Conservation (phyloP, 2,113 vertebrate species). For the Peromyscus maniculatus region DNA sequence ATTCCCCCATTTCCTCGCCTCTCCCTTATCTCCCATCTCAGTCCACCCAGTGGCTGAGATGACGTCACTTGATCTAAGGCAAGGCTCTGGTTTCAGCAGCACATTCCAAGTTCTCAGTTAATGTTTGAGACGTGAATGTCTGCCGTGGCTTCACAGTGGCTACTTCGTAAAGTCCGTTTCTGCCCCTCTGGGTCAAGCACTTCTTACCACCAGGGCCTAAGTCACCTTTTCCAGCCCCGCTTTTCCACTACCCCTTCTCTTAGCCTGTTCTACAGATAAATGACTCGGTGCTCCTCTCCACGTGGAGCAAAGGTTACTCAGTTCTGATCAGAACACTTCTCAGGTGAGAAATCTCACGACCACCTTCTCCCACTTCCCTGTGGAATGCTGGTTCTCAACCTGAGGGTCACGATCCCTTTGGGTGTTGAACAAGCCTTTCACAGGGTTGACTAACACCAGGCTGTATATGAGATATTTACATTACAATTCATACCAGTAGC, state of each 20-base stretch:
- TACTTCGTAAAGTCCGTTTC: not conserved
- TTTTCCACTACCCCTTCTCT: rapidly evolving
- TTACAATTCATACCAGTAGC: not conserved
- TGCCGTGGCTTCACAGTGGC: not conserved
- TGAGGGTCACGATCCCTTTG: not conserved
- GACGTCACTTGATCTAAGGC: not conserved
- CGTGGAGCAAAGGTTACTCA: not conserved
- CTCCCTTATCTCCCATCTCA: not conserved
- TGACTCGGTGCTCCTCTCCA: not conserved
- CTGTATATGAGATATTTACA: not conserved
- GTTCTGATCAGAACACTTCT: not conserved
- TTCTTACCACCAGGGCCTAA: not conserved
- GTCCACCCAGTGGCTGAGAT: not conserved
- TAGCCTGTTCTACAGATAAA: not conserved
- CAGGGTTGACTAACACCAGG: not conserved
- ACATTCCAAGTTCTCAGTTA: not conserved
- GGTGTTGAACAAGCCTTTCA: not conserved
- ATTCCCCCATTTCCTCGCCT: not conserved
- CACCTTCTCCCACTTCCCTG: not conserved
- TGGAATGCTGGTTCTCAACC: not conserved
- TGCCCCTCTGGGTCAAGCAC: not conserved
- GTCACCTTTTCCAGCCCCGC: not conserved
- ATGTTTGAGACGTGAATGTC: not conserved
- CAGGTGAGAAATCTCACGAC: not conserved
- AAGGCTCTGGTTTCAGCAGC: rapidly evolving